Conservation (phyloP, 2,113 vertebrate genomes). For the Procavia capensis region DNA sequence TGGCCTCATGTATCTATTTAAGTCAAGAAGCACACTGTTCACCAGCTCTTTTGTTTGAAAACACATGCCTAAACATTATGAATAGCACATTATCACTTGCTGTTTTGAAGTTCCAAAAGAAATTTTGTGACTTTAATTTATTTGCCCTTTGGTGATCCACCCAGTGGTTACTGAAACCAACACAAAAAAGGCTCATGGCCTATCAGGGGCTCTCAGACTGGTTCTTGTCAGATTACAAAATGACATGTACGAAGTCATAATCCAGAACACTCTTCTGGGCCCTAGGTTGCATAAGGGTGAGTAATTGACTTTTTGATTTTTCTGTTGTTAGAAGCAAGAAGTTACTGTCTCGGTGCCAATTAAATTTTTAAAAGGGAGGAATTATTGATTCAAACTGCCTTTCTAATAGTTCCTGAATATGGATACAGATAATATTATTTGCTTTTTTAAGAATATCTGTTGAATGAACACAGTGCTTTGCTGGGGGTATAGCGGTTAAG, state of each 20-base stretch:
- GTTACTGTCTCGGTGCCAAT: background rate
- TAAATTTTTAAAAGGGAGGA: background rate
- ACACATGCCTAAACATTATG: background rate
- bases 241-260: background rate
- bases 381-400: background rate
- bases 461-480: too few relatives aligned
- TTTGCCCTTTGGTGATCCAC: background rate
- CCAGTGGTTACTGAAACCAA: background rate
- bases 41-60: too few relatives aligned
- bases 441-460: too few relatives aligned
- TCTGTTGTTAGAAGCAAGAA: background rate
- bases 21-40: too few relatives aligned
- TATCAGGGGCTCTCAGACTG: background rate
- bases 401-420: background rate
- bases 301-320: background rate
- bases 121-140: background rate
- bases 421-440: background rate
- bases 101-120: background rate
- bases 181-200: slow-evolving; percentile 8
- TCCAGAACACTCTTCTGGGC: background rate
- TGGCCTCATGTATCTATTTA: too few relatives aligned
- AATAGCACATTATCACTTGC: background rate
- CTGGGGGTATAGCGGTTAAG: too few relatives aligned
- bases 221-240: background rate
- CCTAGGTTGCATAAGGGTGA: background rate